These are phyloP conservation scores for Ascidia mentula DNA, from an alignment of 23 tunicate species.

Conservation along the genomic window DNA sequence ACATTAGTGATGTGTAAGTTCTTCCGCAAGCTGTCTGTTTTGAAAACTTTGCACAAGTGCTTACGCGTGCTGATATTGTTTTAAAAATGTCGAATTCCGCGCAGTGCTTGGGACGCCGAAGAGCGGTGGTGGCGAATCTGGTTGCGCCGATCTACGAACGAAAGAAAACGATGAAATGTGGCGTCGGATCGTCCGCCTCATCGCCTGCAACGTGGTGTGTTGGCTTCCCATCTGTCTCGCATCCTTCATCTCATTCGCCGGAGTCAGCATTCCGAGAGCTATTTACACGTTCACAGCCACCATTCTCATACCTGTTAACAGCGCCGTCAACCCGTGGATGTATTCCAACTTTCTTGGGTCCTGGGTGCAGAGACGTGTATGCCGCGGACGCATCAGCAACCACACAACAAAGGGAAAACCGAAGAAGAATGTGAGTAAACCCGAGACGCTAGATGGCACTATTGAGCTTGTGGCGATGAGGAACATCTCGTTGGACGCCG, in stretches of 20 bases:
- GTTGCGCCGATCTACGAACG: slow-evolving; percentile 8
- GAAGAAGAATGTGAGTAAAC: not conserved
- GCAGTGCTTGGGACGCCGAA: no score
- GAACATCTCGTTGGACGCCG: not conserved
- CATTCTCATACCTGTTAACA: slow-evolving; percentile 37
- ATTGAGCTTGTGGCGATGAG: not conserved
- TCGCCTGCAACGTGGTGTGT: slow-evolving; percentile 57
- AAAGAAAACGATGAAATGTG: slow-evolving; percentile 63
- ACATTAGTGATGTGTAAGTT: no score
- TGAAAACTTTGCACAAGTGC: no score
- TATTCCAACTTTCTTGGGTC: slow-evolving; percentile 41
- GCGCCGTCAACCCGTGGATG: slow-evolving; percentile 53
- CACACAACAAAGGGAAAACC: not conserved
- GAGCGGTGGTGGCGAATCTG: no score
- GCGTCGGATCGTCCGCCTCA: slow-evolving; percentile 50
- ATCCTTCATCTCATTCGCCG: slow-evolving; percentile 42
- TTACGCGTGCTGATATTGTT: no score
- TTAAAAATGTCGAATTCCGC: no score
- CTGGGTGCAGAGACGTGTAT: not conserved
- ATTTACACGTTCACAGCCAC: slow-evolving; percentile 37
- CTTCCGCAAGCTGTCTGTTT: no score
- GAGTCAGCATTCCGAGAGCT: slow-evolving; percentile 16
- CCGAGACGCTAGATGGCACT: not conserved
- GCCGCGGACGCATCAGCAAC: not conserved
- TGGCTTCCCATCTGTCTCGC: slow-evolving; percentile 76